Evolutionary conservation across 2,888 invertebrate species (phyloP), one percentile per base, ranked within the genome.

Genomic region (Charanyca ferruginea): DNA sequence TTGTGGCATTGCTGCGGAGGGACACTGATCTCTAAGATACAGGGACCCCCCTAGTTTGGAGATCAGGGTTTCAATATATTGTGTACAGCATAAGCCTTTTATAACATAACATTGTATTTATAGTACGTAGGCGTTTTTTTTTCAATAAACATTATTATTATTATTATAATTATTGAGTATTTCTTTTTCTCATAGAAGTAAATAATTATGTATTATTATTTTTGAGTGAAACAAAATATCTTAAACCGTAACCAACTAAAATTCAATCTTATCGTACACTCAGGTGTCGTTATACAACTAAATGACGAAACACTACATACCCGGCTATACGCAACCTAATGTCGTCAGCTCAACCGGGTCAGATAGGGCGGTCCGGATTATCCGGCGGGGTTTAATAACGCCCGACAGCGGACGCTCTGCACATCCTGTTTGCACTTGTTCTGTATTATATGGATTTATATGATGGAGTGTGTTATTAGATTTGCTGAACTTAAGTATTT

Each of bases 351-450:
- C 45, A 42, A 48, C 64, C 63, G 69, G 66, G 61, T 63, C 42
- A 58, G 59, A 77, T 52, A 52, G 38, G n/a, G 18, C 32, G 22
- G 38, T 9, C 47, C 49, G 61, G 44, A 61, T 77, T 58, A 54
- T 44, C 73, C 58, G 47, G 42, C 13, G 11, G 54, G 53, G 41
- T 22, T 61, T 65, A 72, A 62, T 72, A 72, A 42, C 49, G 23
- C 23, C 44, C 28, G 47, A 42, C 66, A 45, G 60, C 49, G 28
- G 45, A 59, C 42, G 54, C 32, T 60, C 32, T 22, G 60, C 57
- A 53, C 48, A 47, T 57, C 73, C 61, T 60, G 73, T 57, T 71
- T 51, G 49, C 55, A 71, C 58, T 57, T 64, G 47, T 53, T 25
- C n/a, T 28, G 7, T 57, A 9, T 28, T 52, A 22, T 71, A 41